Evolutionary conservation across 2,888 invertebrate genomes (phyloP).

Genomic region (Tinea semifulvella): DNA sequence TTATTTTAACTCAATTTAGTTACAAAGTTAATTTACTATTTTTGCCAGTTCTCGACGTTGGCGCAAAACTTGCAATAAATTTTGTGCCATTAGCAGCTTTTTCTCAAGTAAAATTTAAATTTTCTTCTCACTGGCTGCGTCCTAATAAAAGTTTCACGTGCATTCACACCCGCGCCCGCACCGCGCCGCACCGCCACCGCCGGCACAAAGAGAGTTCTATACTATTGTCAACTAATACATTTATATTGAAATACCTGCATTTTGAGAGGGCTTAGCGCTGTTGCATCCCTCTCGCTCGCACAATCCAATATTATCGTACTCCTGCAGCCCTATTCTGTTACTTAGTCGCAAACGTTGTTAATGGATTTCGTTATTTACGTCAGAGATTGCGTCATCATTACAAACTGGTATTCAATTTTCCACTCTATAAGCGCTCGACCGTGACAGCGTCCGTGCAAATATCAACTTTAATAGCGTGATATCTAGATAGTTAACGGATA

Average conservation of each 20-base stretch:
- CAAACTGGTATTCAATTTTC: no score
- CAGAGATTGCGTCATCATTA: no score
- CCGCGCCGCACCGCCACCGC: neutral
- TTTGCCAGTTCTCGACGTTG: conserved; percentile 5
- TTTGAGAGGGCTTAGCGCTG: no score
- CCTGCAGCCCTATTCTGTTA: no score
- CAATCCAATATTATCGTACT: no score
- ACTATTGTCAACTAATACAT: conserved; percentile 1
- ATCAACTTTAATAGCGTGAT: no score
- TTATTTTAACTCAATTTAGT: conserved; percentile 9
- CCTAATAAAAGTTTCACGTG: conserved; percentile 36
- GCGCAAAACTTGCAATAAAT: conserved; percentile 12
- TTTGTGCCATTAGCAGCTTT: conserved; percentile 14
- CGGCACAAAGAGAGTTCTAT: conserved; percentile 2
- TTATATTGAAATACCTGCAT: neutral
- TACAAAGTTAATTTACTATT: conserved; percentile 12
- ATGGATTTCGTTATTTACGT: no score
- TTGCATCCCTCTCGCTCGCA: no score
- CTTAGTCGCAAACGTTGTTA: no score
- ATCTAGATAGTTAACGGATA: no score
- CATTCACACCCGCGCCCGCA: conserved; percentile 27
- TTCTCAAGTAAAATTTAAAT: conserved; percentile 17
- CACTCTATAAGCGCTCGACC: no score
- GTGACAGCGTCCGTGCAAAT: no score
- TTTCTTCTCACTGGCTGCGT: conserved; percentile 20